Base-by-base conservation (phyloP, 2,888 invertebrate genomes). In the Diarsia dahlii region DNA sequence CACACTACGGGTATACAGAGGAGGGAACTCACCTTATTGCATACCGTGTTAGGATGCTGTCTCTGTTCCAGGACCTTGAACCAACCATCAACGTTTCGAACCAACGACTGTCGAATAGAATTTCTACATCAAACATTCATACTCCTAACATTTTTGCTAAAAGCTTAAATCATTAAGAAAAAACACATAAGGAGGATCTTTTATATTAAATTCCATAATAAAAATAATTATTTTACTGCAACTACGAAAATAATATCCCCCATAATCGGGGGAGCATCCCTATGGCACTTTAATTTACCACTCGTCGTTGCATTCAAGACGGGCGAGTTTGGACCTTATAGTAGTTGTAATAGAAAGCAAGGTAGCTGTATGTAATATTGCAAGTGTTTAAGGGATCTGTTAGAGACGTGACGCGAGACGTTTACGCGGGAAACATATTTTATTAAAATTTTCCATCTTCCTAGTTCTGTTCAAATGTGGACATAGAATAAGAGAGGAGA, bases 361-460 rank as follows among this genome's bases (percentile, higher is more conserved):
- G 62, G 28, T 48, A 56, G 66, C 67, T 71, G 71, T 48, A 65
- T 67, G 67, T 77, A 84, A 84, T 81, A 84, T 89, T 84, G 86
- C 84, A 89, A 91, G 91, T 91, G 91, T 92, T 91, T 93, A 91
- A 91, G 89, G 91, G 92, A 91, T 92, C 90, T 90, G 92, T 91
- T 90, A 89, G 90, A 88, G 91, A 92, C 92, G 93, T 93, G 93
- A 93, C 91, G 92, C 83, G 84, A 86, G 91, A 92, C 90, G 92
- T 93, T 93, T 93, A 91, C 91, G 91, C 92, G 92, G 89, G 91
- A 90, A 94, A 94, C 92, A 93, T 94, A 94, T 94, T 94, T 94
- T 94, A 94, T 94, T 94, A 94, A 93, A 94, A 94, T 93, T 94
- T 94, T 93, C 94, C 93, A 93, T 94, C 92, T 93, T 88, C 90